These are phyloP conservation scores for Parazoanthus atlanticus DNA, from an alignment of 92 coral and sea anemone species.

Conservation along the genomic window DNA sequence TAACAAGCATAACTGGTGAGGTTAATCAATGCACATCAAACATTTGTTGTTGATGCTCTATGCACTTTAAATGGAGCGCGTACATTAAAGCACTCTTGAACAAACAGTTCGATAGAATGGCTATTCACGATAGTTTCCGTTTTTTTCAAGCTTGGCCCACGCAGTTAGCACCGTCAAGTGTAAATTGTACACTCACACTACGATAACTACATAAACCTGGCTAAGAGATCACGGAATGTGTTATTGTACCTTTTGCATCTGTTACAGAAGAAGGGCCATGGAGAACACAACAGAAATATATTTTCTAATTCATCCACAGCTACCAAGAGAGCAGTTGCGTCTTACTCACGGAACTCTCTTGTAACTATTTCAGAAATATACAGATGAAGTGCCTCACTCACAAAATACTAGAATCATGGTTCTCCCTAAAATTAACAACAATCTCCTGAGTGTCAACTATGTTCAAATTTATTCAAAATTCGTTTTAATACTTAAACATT, in stretches of 20 bases:
- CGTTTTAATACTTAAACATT: background rate
- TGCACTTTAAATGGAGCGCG: conserved; percentile 11
- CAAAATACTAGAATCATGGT: no score
- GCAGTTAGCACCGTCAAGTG: background rate
- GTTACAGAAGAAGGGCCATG: background rate
- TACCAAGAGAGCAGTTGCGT: background rate
- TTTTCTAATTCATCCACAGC: background rate
- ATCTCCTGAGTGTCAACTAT: no score
- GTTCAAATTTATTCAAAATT: background rate
- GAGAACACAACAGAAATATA: background rate
- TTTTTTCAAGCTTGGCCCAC: background rate
- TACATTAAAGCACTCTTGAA: background rate
- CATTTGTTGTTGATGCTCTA: background rate
- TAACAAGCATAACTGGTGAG: background rate
- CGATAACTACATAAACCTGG: background rate
- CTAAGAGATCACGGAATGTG: background rate
- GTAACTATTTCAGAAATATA: no score
- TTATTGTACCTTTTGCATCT: background rate
- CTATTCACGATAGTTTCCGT: background rate
- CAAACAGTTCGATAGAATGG: background rate
- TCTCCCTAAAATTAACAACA: no score
- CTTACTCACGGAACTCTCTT: background rate
- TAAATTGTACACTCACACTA: background rate
- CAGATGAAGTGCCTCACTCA: no score
- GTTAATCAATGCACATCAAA: background rate